Percentiles rank a stretch among this genome's conserved stretches.
Conservation (phyloP, 2,888 invertebrate species). For the Morpho achilles region DNA sequence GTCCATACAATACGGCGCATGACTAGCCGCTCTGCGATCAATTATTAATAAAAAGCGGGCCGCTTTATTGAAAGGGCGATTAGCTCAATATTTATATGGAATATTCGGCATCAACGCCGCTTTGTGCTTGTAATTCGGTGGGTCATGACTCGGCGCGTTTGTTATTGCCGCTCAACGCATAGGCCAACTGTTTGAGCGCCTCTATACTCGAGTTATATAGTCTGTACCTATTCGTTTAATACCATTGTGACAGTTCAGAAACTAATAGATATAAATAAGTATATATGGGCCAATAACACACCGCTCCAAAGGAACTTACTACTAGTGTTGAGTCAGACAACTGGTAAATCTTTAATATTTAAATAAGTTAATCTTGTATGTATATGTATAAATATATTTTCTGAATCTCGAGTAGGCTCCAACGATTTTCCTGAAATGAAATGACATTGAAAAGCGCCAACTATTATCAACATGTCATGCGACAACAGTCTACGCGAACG, state of each 20-base stretch:
- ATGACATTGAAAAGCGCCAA: no score
- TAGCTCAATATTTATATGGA: constrained; percentile 80
- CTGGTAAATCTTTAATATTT: no score
- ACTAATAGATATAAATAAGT: no score
- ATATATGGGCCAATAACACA: no score
- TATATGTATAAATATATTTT: no score
- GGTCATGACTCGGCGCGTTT: constrained; percentile 74
- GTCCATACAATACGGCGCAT: constrained; percentile 72
- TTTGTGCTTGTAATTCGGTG: constrained; percentile 77
- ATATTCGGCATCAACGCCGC: constrained; percentile 79
- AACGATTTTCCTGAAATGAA: no score
- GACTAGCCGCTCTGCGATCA: constrained; percentile 75
- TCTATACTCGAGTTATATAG: constrained; percentile 1
- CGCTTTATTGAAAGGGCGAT: constrained; percentile 79
- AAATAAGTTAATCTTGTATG: no score
- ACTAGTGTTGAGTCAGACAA: no score
- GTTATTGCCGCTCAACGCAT: constrained; percentile 54
- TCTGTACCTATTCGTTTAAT: neutral
- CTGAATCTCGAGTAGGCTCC: no score
- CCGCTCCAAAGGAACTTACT: no score
- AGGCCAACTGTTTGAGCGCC: constrained; percentile 51
- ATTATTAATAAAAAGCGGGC: constrained; percentile 79
- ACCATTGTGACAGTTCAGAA: neutral
- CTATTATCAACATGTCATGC: no score
- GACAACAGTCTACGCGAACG: no score